phyloP scores from a whole-genome alignment of 2,888 invertebrate genomes.

The Marronus borbonicus region DNA sequence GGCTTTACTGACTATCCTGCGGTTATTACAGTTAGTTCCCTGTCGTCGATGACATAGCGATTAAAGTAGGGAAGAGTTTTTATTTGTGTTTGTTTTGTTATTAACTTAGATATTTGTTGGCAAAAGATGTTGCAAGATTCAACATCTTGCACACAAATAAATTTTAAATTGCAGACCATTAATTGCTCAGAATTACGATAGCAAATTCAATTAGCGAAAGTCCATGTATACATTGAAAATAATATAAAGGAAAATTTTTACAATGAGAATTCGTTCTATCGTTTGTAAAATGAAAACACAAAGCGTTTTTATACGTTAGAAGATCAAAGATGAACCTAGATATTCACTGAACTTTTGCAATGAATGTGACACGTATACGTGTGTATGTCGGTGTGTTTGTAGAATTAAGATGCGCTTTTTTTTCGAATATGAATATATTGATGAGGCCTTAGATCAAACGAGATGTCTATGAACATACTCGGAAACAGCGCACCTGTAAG shows the following conservation, averaged over 20 bases:
- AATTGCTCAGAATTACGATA: too few species aligned
- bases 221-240: background rate
- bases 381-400: background rate
- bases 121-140: too few species aligned
- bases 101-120: too few species aligned
- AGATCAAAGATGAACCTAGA: slow-evolving; percentile 36
- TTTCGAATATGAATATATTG: slow-evolving; percentile 9
- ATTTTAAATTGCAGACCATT: too few species aligned
- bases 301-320: slow-evolving; percentile 25
- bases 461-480: background rate
- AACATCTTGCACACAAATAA: too few species aligned
- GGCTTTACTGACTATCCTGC: background rate
- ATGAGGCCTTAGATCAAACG: slow-evolving; percentile 26
- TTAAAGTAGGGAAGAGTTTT: too few species aligned
- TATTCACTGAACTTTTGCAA: slow-evolving; percentile 38
- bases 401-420: background rate
- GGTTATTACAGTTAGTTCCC: background rate
- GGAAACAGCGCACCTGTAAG: background rate
- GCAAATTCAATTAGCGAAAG: too few species aligned
- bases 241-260: background rate
- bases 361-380: slow-evolving; percentile 12
- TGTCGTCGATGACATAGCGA: background rate
- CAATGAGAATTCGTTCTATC: background rate
- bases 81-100: too few species aligned
- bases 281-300: slow-evolving; percentile 20